Evolutionary conservation across 2,113 vertebrate genomes (phyloP).

Genomic region (Vimba vimba): DNA sequence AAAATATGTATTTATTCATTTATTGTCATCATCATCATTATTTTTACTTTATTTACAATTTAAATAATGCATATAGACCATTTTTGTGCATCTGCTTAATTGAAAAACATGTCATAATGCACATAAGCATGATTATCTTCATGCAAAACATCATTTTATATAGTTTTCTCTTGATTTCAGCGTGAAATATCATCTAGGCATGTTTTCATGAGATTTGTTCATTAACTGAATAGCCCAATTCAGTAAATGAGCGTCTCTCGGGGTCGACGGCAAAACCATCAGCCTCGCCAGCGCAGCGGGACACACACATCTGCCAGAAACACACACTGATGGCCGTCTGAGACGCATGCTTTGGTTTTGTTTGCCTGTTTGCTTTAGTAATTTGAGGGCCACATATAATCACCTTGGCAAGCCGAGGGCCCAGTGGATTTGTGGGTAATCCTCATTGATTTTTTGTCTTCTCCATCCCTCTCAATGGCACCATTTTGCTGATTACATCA

Average conservation of each 20-base stretch:
- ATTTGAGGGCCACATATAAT: conserved; percentile 54
- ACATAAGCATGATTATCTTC: neutral
- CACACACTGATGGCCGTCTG: neutral
- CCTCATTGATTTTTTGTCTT: conserved; percentile 51
- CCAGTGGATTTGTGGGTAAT: conserved; percentile 58
- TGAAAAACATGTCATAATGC: neutral
- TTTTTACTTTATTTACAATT: neutral
- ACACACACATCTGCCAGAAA: conserved; percentile 1
- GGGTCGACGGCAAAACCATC: conserved; percentile 26
- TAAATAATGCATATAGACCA: neutral
- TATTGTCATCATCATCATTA: neutral
- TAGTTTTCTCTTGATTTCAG: neutral
- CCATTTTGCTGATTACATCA: conserved; percentile 31
- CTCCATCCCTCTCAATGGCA: neutral
- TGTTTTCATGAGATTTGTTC: neutral
- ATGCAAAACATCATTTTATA: neutral
- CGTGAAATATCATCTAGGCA: neutral
- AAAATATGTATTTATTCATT: neutral
- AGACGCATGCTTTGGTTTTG: neutral
- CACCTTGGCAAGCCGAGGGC: conserved; percentile 43
- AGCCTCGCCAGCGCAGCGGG: conserved; percentile 1
- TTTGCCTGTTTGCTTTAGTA: conserved; percentile 52
- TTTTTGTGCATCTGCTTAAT: neutral
- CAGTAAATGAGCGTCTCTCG: neutral
- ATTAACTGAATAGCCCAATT: neutral